Base-by-base conservation (phyloP, 37 sponge, comb jelly and placozoan genomes). In the Bolinopsis microptera region DNA sequence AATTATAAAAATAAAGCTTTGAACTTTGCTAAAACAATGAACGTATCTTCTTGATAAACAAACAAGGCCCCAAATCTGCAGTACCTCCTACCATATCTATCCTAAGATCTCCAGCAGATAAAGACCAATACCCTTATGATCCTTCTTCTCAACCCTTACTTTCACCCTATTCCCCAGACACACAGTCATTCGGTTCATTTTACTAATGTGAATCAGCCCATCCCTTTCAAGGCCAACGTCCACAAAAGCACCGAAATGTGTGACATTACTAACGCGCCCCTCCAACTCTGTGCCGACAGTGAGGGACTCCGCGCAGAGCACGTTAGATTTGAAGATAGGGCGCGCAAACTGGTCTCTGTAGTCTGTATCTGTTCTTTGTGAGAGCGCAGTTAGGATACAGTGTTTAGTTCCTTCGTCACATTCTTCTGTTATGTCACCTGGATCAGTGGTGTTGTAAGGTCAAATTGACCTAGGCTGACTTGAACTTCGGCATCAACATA, bases 231-330 rank as follows among this genome's bases (percentile, higher is more conserved):
- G 30, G 0, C 90, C 90, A 0, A 86, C 67, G 67, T 86, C 90
- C 24, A 86, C 90, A 86, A 86, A 86, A 0, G 90, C 90, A 22
- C 90, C 90, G 39, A 86, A 86, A 3, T 86, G 90, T 5, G 90
- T 86, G 27, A 86, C 90, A 24, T 86, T 86, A 26, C 67, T 86
- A 13, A 86, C 90, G 1, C 90, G 24, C 8, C 90, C 90, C 67
- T 86, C 90, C 67, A 41, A 3, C 30, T 48, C 61, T 24, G 36
- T 34, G 0, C 90, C 90, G 0, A 86, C 26, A 0, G 0, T 0
- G 3, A 86, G 3, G 3, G 25, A 5, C 0, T 13, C 30, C 1
- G 90, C 26, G 37, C 1, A 1, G 9, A 77, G 26, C 8, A 41
- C 35, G n/a, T 18, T 34, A 25, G 38, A 36, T 34, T 27, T 39